phyloP scores from a whole-genome alignment of 2,888 invertebrate genomes.

The Dynastes tityus region DNA sequence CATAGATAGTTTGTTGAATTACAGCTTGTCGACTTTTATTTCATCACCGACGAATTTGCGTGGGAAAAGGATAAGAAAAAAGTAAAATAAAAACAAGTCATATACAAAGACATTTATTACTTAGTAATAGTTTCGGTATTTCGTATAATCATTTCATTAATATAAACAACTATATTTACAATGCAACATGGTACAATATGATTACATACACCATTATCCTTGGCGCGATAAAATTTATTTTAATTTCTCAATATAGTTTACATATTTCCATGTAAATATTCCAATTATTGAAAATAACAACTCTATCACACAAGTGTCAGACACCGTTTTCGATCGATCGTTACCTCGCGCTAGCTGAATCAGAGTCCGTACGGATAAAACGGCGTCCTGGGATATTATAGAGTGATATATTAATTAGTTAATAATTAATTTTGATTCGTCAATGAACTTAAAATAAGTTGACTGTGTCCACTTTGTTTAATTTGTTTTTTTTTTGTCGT shows the following conservation, averaged over 20 bases:
- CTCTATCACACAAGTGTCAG: conserved; percentile 63
- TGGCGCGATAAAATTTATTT: conserved; percentile 62
- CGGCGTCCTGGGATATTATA: conserved; percentile 47
- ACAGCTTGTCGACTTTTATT: too few relatives aligned
- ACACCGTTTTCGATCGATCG: conserved; percentile 43
- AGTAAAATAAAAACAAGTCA: conserved; percentile 43
- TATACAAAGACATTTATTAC: conserved; percentile 72
- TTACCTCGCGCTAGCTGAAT: conserved; percentile 18
- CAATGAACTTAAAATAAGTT: conserved; percentile 48
- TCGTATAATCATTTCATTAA: conserved; percentile 70
- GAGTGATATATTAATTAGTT: conserved; percentile 53
- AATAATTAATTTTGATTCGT: conserved; percentile 56
- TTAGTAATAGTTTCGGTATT: conserved; percentile 70
- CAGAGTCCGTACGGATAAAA: conserved; percentile 37
- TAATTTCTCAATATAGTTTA: conserved; percentile 54
- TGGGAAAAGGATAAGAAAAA: background rate
- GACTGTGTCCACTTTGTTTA: conserved; percentile 32
- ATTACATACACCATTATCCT: conserved; percentile 66
- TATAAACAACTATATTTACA: conserved; percentile 72
- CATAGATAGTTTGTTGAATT: too few relatives aligned
- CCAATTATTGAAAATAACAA: conserved; percentile 60
- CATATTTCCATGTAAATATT: conserved; percentile 45
- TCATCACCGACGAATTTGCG: too few relatives aligned
- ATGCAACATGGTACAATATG: conserved; percentile 69
- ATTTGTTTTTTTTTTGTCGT: background rate